Percentiles rank a stretch among this genome's conserved stretches.
Evolutionary conservation across 2,113 vertebrate genomes (phyloP).

Genomic region (Rhipidura dahli): DNA sequence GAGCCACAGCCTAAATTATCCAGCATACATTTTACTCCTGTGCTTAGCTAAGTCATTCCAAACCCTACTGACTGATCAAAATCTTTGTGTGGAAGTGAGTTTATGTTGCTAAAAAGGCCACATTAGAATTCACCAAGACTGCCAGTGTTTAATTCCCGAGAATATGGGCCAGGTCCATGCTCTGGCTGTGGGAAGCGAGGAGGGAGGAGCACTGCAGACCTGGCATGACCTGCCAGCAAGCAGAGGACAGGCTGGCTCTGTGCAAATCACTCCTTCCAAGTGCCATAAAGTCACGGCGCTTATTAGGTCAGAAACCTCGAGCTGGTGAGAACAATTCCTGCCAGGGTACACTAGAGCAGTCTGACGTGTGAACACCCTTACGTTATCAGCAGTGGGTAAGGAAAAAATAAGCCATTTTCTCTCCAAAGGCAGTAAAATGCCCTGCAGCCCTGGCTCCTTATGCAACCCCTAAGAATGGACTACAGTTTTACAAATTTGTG

Average conservation of each 20-base stretch:
- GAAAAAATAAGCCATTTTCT: not conserved
- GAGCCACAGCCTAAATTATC: not conserved
- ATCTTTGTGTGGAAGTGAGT: not conserved
- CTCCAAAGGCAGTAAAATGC: not conserved
- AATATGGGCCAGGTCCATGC: not conserved
- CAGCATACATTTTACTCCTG: not conserved
- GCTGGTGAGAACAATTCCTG: not conserved
- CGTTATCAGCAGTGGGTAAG: not conserved
- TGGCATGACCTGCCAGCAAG: not conserved
- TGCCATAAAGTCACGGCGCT: not conserved
- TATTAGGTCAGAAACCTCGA: not conserved
- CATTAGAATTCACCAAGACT: not conserved
- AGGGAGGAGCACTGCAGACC: not conserved
- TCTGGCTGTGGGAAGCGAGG: not conserved
- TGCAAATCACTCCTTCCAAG: not conserved
- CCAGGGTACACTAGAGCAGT: not conserved
- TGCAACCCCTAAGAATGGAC: fast-evolving
- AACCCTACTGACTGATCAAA: not conserved
- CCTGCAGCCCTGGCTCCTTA: not conserved
- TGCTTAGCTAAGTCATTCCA: not conserved
- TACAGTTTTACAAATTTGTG: not conserved
- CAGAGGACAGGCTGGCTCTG: not conserved
- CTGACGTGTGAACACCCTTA: not conserved
- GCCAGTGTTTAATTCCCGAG: fast-evolving
- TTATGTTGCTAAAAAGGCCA: not conserved